Evolutionary conservation across 2,888 invertebrate species (phyloP), one percentile per base, ranked within the genome.

Genomic region (Stenodema calcarata): DNA sequence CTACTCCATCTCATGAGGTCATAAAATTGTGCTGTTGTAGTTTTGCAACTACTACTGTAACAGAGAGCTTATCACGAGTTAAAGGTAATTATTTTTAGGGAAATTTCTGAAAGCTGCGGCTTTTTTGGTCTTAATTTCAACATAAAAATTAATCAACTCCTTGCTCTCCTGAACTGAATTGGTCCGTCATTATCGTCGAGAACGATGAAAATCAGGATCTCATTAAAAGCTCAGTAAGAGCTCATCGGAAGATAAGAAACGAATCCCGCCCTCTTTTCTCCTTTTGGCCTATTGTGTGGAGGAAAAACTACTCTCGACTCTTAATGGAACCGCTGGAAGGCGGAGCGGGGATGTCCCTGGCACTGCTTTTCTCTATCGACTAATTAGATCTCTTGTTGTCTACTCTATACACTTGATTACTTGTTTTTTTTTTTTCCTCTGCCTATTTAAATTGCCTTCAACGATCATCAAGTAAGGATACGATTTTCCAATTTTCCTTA

Each of bases 371-470:
- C 80, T 80, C 62, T 80, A 80, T 80, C 80, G n/a, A 18, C 27
- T 80, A 80, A 80, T 80, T 80, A 80, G 80, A 80, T 80, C 80
- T 80, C 30, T 80, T 54, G 80, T 80, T 80, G n/a, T 12, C 54
- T 18, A 30, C 35, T 27, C 28, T 28, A 18, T 7, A 16, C n/a
- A 7, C 54, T 23, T 62, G 62, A 62, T 62, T 62, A 62, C 62
- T 62, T 27, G 62, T 7, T 16, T n/a, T 54, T 54, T 54, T 62
- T 62, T 23, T 4, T 23, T 23, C 18, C 11, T 7, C 7, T 35
- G 35, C 35, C 35, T 35, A 35, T 7, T 35, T 35, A 7, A 35
- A 35, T 35, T 35, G 35, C 35, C 7, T 35, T 35, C 35, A 35
- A 35, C 35, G 7, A 35, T 35, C 7, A 2, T 4, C 35, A 35